Base-by-base conservation (phyloP, 2,113 vertebrate species). In the Ranitomeya imitator region DNA sequence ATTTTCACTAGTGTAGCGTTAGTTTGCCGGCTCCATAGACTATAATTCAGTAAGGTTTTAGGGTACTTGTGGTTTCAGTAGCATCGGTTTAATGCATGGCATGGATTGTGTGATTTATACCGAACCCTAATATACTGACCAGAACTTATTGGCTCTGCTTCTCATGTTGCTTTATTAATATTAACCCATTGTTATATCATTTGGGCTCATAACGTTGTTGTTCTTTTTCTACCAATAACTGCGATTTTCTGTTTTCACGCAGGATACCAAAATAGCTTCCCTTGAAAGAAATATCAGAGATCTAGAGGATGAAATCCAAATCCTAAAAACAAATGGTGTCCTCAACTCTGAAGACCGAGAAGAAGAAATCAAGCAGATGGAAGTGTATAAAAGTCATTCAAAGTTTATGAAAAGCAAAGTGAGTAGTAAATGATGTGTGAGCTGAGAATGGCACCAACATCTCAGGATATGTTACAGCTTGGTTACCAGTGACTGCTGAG, bases 361-460 rank as follows among this genome's bases (percentile, higher is more conserved):
- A 92, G 98, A 99, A 93, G 98, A 99, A 94, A 98, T 99, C 91
- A 99, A 99, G 92, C 98, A 99, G 94, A 99, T 99, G 94, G 98
- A 99, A 94, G 97, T 99, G 94, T 99, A 99, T 96, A 99, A 99
- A 95, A 99, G 97, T 94, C 98, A 99, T 94, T 98, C 98, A 85
- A 99, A 99, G 96, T 99, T 99, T 93, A 99, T 99, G 98, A 99
- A 99, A 95, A 96, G 96, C 87, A 99, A 99, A 97, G 98, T 99
- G 89, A 80, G 78, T 59, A 45, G 9, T 2, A 74, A 31, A 37
- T 73, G 14, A 31, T 71, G 23, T 71, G n/a, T 13, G 12, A 9
- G 71, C 71, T 18, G 8, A 74, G 8, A 26, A 37, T 26, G n/a
- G 65, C 31, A 37, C 12, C 3, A 31, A 71, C 3, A 14, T 71